Evolutionary conservation across 2,888 invertebrate genomes (phyloP).

Genomic region (Hydrotaea cyrtoneurina): DNA sequence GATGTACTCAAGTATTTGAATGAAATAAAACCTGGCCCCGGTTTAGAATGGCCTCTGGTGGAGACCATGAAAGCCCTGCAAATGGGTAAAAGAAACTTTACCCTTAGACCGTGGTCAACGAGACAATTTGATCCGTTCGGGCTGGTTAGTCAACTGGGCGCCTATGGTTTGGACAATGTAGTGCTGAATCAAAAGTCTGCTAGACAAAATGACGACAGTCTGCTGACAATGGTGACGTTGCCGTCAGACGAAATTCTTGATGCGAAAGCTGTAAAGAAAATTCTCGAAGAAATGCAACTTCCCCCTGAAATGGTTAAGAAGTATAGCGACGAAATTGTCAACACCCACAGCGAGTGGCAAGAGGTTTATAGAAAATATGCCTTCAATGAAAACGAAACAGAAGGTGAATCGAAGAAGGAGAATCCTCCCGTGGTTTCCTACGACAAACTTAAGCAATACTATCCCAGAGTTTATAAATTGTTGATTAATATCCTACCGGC

Average conservation of each 20-base stretch:
- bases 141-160: neutral
- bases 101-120: constrained; percentile 66
- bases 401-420: neutral
- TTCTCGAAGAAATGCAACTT: neutral
- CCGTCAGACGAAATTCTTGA: neutral
- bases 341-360: neutral
- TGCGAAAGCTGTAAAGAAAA: neutral
- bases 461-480: neutral
- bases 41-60: constrained; percentile 72
- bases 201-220: neutral
- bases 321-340: neutral
- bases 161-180: neutral
- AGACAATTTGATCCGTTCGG: neutral
- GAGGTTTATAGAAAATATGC: neutral
- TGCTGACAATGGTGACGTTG: neutral
- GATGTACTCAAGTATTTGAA: constrained; percentile 69
- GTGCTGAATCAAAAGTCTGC: no score
- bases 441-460: neutral
- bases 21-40: constrained; percentile 70
- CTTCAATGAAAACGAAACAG: neutral
- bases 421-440: neutral
- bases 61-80: neutral
- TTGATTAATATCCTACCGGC: neutral
- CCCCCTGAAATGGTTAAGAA: neutral
- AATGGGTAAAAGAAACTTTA: neutral